These are phyloP conservation scores for Sebastes oblongus DNA, from an alignment of 2,797 vertebrate species.

Conservation along the genomic window DNA sequence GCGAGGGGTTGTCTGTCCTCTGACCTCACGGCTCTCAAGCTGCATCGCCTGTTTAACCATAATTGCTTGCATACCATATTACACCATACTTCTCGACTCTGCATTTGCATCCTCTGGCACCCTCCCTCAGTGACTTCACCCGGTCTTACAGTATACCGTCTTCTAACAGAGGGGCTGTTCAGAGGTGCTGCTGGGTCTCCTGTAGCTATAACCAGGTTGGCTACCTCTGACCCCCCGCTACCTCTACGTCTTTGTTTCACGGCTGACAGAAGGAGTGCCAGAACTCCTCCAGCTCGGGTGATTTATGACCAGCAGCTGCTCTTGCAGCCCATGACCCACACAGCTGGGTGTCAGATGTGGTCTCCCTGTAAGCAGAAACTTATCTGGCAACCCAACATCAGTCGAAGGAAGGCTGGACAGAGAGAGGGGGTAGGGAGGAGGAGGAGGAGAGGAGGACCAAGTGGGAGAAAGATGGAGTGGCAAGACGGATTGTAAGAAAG, in stretches of 20 bases:
- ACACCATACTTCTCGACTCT: conserved; percentile 54
- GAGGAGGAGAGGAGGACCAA: conserved; percentile 29
- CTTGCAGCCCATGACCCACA: conserved; percentile 81
- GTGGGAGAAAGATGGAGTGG: conserved; percentile 67
- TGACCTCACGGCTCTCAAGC: conserved; percentile 65
- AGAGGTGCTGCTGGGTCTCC: conserved; percentile 58
- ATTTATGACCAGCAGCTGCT: conserved; percentile 97
- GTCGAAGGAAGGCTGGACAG: conserved; percentile 48
- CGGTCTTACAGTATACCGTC: conserved; percentile 28
- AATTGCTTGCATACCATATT: conserved; percentile 78
- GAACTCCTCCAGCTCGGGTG: conserved; percentile 83
- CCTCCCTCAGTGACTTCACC: conserved; percentile 8
- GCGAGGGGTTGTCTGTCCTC: conserved; percentile 65
- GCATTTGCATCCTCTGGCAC: conserved; percentile 52
- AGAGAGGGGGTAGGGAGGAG: conserved; percentile 31
- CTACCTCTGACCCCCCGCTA: conserved; percentile 80
- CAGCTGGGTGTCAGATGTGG: conserved; percentile 91
- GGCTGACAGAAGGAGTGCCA: conserved; percentile 93
- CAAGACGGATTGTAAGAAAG: conserved; percentile 40
- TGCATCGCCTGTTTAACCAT: conserved; percentile 68
- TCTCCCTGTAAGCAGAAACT: conserved; percentile 83
- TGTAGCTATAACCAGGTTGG: conserved; percentile 71
- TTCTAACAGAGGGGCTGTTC: conserved; percentile 17
- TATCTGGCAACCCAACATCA: conserved; percentile 79
- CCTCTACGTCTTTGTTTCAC: conserved; percentile 95